Percentiles rank a stretch among this genome's conserved stretches.
Conservation (phyloP, 2,797 vertebrate species). For the Brachyrhaphis roseni region DNA sequence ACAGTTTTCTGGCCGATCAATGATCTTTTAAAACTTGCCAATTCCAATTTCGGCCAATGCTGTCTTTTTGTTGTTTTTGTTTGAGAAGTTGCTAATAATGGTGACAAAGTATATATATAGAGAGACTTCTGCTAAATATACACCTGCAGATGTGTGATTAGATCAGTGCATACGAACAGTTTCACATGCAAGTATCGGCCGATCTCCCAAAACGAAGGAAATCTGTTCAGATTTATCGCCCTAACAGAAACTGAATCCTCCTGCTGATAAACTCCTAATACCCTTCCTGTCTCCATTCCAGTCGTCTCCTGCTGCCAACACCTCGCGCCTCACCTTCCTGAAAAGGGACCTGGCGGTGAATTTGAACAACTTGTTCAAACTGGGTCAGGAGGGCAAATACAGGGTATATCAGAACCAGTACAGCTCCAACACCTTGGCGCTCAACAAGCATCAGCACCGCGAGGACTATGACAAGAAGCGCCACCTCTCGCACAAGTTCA, state of each 20-base stretch:
- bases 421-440: conserved; percentile 93
- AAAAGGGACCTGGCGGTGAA: conserved; percentile 87
- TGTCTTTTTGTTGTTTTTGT: too few relatives aligned
- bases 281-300: conserved; percentile 50
- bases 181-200: background rate
- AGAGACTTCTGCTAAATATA: background rate
- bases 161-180: background rate
- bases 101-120: background rate
- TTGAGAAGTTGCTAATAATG: background rate
- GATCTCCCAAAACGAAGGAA: background rate
- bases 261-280: background rate
- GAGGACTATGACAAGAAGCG: conserved; percentile 98
- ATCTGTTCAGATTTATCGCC: background rate
- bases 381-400: conserved; percentile 96
- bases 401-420: conserved; percentile 97
- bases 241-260: background rate
- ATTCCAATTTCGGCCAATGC: background rate
- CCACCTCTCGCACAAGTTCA: conserved; percentile 98
- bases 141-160: background rate
- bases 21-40: background rate
- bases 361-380: conserved; percentile 89
- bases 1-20: too few relatives aligned
- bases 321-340: conserved; percentile 78
- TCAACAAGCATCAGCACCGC: conserved; percentile 98
- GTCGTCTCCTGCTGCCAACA: conserved; percentile 86